phyloP scores from a whole-genome alignment of 1,140 invertebrate genomes.

The Drosophila punjabiensis region DNA sequence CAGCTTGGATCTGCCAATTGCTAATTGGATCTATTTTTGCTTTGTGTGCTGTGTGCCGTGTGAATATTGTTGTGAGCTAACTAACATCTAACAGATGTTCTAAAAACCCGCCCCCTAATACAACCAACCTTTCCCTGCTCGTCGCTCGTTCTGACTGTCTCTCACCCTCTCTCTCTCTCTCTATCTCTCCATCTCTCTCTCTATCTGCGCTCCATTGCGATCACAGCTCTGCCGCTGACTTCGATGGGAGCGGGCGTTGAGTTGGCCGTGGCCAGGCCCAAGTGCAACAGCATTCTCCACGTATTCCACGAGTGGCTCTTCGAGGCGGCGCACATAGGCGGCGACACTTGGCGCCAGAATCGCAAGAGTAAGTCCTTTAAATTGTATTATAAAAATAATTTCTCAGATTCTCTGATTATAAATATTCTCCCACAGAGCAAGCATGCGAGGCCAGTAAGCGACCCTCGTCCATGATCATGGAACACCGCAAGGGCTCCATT shows the following conservation, averaged over 20 bases:
- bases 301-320: constrained; percentile 98
- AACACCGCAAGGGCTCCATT: constrained; percentile 84
- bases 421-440: constrained; percentile 59
- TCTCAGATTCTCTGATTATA: not conserved
- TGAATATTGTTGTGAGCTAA: constrained; percentile 39
- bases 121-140: not conserved
- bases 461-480: constrained; percentile 85
- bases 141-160: constrained; percentile 8
- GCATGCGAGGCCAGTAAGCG: constrained; percentile 83
- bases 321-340: constrained; percentile 96
- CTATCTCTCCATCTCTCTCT: not conserved
- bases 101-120: constrained; percentile 29
- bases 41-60: constrained; percentile 51
- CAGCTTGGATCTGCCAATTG: constrained; percentile 5
- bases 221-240: constrained; percentile 76
- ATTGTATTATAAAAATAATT: not conserved
- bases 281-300: constrained; percentile 97
- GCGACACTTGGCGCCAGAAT: constrained; percentile 87
- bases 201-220: not conserved
- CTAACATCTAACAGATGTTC: constrained; percentile 54
- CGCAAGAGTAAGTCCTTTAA: constrained; percentile 85
- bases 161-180: not conserved
- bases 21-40: constrained; percentile 24
- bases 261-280: constrained; percentile 92
- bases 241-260: constrained; percentile 88